Evolutionary conservation across 30 jellyfish, hydroid and myxozoan species (phyloP), one percentile per base, ranked within the genome.

Genomic region (Hydra vulgaris): DNA sequence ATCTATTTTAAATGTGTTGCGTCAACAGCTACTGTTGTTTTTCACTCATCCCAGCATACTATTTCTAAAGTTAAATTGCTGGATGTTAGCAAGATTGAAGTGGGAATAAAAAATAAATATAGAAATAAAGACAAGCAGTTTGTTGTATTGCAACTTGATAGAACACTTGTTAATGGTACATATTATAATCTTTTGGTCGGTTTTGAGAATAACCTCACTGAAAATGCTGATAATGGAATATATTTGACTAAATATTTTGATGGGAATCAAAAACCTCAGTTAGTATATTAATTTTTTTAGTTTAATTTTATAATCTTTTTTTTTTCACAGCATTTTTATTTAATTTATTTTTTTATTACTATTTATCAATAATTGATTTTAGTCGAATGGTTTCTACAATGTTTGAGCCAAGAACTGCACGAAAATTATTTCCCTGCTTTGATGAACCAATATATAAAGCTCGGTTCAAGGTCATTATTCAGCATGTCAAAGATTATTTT

Each of bases 351-450:
- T 40, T 40, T 3, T 3, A 40, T 40, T 40, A 5, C 61, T 40
- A 3, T 40, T 40, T 40, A 3, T 40, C 61, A 40, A 3, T 40
- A 40, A 40, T 3, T 40, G 61, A 40, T 78, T 20, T 8, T 27
- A 78, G 85, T 5, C 79, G 19, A 56, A 78, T 78, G 85, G 74
- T 70, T 16, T 21, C 66, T 27, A 22, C 87, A 7, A 25, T 21
- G 21, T 80, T 80, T 26, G 70, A 80, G 81, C 84, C 82, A 66
- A 80, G 71, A 22, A 25, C 19, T 3, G 87, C 87, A 15, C 72
- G 87, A 16, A 67, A 69, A 15, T 23, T 25, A 18, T 80, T 55
- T 70, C 87, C 87, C 0, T 80, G 87, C 71, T 80, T 80, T 80
- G 87, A 80, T 26, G 83, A 68, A 25, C 81, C 81, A 8, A 26